phyloP scores from a whole-genome alignment of 2,797 vertebrate genomes.

The Garrulus glandarius region DNA sequence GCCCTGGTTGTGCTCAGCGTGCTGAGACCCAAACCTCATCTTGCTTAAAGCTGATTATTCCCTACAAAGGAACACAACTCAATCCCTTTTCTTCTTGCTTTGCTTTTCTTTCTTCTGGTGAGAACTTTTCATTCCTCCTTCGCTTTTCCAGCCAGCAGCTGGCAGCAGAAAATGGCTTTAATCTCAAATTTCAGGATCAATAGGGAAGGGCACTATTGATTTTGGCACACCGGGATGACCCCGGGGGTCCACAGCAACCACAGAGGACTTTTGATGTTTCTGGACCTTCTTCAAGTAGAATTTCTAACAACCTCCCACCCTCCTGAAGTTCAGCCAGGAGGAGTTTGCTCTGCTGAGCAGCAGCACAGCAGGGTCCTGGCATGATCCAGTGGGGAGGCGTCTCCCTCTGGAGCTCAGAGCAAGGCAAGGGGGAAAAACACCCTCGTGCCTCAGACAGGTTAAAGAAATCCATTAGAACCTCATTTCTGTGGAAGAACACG shows the following conservation, averaged over 20 bases:
- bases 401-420: neutral
- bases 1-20: neutral
- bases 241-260: neutral
- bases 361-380: neutral
- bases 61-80: neutral
- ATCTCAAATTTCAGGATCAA: constrained; percentile 62
- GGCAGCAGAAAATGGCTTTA: constrained; percentile 30
- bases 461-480: neutral
- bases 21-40: constrained; percentile 32
- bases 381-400: neutral
- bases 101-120: neutral
- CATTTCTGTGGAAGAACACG: neutral
- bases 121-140: constrained; percentile 6
- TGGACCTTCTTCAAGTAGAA: constrained; percentile 38
- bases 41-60: constrained; percentile 46
- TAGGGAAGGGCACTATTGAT: constrained; percentile 30
- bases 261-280: constrained; percentile 38
- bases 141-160: constrained; percentile 1
- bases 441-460: neutral
- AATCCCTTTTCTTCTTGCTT: neutral
- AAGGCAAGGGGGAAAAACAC: neutral
- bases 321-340: neutral
- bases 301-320: neutral
- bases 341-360: neutral
- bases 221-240: constrained; percentile 15